Base-by-base conservation (phyloP, 2,888 invertebrate genomes). In the Fragum fragum region DNA sequence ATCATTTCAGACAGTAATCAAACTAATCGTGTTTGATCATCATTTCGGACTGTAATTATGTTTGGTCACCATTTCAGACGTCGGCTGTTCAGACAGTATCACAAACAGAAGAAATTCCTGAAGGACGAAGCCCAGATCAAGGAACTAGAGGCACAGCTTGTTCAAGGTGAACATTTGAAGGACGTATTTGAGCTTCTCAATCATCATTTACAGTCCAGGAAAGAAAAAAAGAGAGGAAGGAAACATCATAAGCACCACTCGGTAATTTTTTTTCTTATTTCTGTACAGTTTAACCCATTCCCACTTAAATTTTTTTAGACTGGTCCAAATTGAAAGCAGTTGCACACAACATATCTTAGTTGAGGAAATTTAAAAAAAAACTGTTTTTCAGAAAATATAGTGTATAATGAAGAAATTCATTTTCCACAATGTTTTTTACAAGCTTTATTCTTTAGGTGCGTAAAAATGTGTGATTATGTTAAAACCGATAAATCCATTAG, bases 151-250 rank as follows among this genome's bases (percentile, higher is more conserved):
- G 53, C 68, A 7, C 52, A 78, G 9, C 53, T 81, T 53, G 26
- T 21, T 16, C 53, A 53, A 21, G 80, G 74, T 7, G 85, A 85
- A 47, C 71, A 81, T 47, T 76, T 81, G 81, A 76, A 74, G 53
- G 85, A 85, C 16, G 79, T 79, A 0, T 72, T 79, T 57, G 81
- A 85, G 3, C 79, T 81, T 6, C 47, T 77, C n/a, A 42, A 79
- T n/a, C 75, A 84, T 32, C 74, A 78, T 66, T 69, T 29, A 16
- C 47, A 29, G 52, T 14, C 70, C 32, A 29, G 36, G 28, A 6
- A 7, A 29, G 32, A 61, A n/a, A 14, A 47, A 14, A 47, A 47
- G n/a, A 14, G 47, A 47, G 47, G 47, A 5, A 47, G 47, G 14
- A 47, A 47, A 14, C 29, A 61, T 32, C 32, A 61, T n/a, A 61